These are phyloP conservation scores for Apodemia duryi DNA, from an alignment of 2,888 invertebrate genomes.

Conservation along the genomic window DNA sequence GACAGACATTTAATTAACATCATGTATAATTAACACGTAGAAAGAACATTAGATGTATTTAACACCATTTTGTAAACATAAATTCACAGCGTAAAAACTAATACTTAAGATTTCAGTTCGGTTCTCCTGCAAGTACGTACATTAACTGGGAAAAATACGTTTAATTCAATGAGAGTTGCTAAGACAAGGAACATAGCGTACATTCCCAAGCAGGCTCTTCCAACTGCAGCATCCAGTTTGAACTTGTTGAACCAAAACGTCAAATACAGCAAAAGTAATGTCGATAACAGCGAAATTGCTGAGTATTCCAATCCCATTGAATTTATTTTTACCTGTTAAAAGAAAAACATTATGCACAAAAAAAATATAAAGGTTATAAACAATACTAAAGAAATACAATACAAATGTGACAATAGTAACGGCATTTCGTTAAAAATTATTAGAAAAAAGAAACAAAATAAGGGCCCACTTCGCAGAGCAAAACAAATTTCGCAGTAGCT, in stretches of 20 bases:
- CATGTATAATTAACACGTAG: slow-evolving; percentile 10
- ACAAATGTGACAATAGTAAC: slow-evolving; percentile 10
- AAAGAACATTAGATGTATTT: not conserved
- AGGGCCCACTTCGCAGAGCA: slow-evolving; percentile 32
- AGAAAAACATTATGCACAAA: slow-evolving; percentile 34
- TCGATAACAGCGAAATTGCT: slow-evolving; percentile 92
- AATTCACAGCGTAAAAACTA: slow-evolving; percentile 19
- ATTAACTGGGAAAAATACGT: slow-evolving; percentile 95
- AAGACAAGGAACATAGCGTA: slow-evolving; percentile 92
- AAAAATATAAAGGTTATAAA: slow-evolving; percentile 6
- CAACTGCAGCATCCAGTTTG: slow-evolving; percentile 91
- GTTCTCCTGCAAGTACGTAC: slow-evolving; percentile 88
- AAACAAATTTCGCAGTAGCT: slow-evolving; percentile 3
- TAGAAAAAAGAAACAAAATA: slow-evolving; percentile 17
- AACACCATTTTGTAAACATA: slow-evolving; percentile 15
- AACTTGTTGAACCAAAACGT: slow-evolving; percentile 93
- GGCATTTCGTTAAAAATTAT: not conserved
- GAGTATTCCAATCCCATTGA: slow-evolving; percentile 95
- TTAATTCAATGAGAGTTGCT: slow-evolving; percentile 94
- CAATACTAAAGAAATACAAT: not conserved
- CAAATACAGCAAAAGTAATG: slow-evolving; percentile 89
- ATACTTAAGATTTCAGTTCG: slow-evolving; percentile 56
- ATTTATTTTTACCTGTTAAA: slow-evolving; percentile 87
- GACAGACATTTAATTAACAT: not conserved
- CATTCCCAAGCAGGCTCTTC: slow-evolving; percentile 90